phyloP scores from a whole-genome alignment of 2,888 invertebrate genomes.

The Zelleria hepariella region DNA sequence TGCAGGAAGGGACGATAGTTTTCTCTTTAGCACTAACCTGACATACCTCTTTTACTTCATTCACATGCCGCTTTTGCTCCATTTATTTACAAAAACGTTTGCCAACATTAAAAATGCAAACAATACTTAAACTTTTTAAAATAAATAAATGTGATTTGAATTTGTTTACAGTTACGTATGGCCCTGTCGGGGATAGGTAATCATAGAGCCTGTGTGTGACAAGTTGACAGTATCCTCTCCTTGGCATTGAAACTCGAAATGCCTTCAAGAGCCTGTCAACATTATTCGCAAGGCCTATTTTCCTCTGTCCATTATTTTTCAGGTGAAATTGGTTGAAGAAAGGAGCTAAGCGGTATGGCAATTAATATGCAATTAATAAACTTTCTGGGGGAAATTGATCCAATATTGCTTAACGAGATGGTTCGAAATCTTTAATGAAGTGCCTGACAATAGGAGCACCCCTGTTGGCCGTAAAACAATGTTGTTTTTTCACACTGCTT shows the following conservation, averaged over 20 bases:
- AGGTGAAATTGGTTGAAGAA: constrained; percentile 29
- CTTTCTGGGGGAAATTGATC: constrained; percentile 48
- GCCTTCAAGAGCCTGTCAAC: not conserved
- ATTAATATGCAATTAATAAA: constrained; percentile 67
- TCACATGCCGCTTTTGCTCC: no score
- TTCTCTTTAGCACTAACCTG: no score
- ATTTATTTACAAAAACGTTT: no score
- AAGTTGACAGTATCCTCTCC: not conserved
- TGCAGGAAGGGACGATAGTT: no score
- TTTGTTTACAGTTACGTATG: not conserved
- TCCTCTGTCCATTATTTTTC: not conserved
- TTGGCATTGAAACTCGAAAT: not conserved
- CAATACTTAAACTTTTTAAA: no score
- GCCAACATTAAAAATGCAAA: no score
- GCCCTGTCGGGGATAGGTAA: not conserved
- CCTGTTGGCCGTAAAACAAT: not conserved
- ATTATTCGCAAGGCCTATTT: not conserved
- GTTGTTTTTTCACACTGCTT: not conserved
- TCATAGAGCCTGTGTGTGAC: not conserved
- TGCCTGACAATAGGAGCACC: constrained; percentile 11
- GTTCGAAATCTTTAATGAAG: constrained; percentile 33
- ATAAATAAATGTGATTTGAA: not conserved
- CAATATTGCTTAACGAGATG: constrained; percentile 54
- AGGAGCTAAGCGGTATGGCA: constrained; percentile 59
- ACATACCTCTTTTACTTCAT: no score